Evolutionary conservation across 2,888 invertebrate genomes (phyloP), one percentile per base, ranked within the genome.

Genomic region (Isotomurus palustris): DNA sequence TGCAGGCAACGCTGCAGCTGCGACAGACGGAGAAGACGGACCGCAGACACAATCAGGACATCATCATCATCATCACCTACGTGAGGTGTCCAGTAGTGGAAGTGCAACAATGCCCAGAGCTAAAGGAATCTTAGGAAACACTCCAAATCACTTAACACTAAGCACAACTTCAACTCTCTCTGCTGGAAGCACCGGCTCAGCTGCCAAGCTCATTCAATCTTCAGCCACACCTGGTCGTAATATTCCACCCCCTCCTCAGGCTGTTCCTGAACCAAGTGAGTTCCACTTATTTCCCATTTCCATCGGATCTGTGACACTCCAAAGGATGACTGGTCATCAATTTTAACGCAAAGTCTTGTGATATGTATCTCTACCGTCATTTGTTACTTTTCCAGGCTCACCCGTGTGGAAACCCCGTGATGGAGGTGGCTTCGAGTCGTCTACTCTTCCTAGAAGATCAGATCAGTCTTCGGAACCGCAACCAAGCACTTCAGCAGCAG

Each of bases 391-490:
- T 84, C 82, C 85, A 87, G 93, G 93, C 81, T 94, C 94, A 80
- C 95, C 95, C 78, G 89, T 95, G 81, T 95, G 94, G 94, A 94
- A 94, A 84, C 93, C 92, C 81, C 87, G 93, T 81, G 91, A 92
- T 82, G 75, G n/a, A n/a, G n/a, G 79, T 72, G 78, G 67, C 73
- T 78, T 79, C 66, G 83, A 83, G 77, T 80, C 82, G 72, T 80
- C 80, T 72, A 83, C 83, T 58, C 79, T 83, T 75, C 83, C 83
- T 73, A 59, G 62, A n/a, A 67, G 66, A 44, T 47, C 58, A 21
- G 67, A 67, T 45, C 58, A 63, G 32, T 47, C 50, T n/a, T 43
- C 57, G 24, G 55, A 60, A 51, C 63, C 63, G 28, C 61, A 61
- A 56, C 61, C 64, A 12, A 58, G 61, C 40, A 60, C 64, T 38